These are phyloP conservation scores for Apodemia hepburni DNA, from an alignment of 2,888 invertebrate genomes.

Conservation along the genomic window DNA sequence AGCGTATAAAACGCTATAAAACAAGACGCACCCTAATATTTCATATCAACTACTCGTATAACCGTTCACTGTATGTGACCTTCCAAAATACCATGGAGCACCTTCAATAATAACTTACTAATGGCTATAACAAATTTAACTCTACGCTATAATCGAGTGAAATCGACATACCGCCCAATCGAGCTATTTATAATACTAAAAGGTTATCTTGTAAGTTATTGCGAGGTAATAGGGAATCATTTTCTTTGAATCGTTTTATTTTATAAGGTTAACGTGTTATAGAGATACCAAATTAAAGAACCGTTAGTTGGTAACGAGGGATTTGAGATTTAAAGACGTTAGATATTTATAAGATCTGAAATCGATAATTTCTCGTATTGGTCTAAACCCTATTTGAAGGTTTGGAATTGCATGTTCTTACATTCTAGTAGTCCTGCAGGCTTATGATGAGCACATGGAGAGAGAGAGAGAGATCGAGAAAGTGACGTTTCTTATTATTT, in stretches of 20 bases:
- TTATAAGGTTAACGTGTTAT: neutral
- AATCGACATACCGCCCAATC: neutral
- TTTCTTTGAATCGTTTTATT: neutral
- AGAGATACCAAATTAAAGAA: slow-evolving; percentile 2
- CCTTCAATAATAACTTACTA: slow-evolving; percentile 1
- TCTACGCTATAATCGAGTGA: neutral
- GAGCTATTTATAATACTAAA: slow-evolving; percentile 1
- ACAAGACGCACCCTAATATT: neutral
- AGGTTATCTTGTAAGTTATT: neutral
- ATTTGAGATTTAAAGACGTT: neutral
- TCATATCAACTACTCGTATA: neutral
- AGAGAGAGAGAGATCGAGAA: too few relatives aligned
- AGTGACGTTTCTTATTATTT: too few relatives aligned
- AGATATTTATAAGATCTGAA: too few relatives aligned
- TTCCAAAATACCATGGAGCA: neutral
- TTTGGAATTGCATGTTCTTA: too few relatives aligned
- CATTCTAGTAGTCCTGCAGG: too few relatives aligned
- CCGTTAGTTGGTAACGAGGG: neutral
- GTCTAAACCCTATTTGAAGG: too few relatives aligned
- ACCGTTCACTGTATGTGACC: slow-evolving; percentile 1
- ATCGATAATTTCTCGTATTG: too few relatives aligned
- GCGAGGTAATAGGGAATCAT: neutral
- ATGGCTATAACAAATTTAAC: slow-evolving; percentile 7
- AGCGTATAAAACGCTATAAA: neutral
- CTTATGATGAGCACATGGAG: too few relatives aligned